phyloP scores from a whole-genome alignment of 2,888 invertebrate genomes.

The Hydrotaea diabolus region DNA sequence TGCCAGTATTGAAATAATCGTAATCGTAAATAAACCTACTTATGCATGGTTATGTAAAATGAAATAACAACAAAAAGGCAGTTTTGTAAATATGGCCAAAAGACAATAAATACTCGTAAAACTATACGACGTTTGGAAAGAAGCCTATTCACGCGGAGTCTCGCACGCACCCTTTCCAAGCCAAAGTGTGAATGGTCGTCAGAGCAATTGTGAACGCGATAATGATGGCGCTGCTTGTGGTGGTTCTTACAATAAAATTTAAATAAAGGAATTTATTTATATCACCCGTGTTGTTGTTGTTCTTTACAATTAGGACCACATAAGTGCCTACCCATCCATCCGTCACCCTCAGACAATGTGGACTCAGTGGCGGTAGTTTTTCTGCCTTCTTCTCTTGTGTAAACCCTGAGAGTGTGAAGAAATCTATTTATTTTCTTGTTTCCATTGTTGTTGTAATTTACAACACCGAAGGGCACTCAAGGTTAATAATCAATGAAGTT shows the following conservation, averaged over 20 bases:
- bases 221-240: background rate
- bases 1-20: conserved; percentile 11
- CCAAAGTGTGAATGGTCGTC: background rate
- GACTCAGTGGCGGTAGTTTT: background rate
- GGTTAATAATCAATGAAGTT: conserved; percentile 44
- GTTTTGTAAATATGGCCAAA: conserved; percentile 39
- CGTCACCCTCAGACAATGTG: background rate
- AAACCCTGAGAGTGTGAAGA: conserved; percentile 20
- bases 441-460: conserved; percentile 17
- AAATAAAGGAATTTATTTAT: background rate
- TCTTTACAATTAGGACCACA: conserved; percentile 1
- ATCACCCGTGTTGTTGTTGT: background rate
- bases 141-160: background rate
- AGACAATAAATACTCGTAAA: too few relatives aligned
- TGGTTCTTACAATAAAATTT: background rate
- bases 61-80: conserved; percentile 6
- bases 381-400: background rate
- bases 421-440: conserved; percentile 11
- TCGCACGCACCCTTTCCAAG: too few relatives aligned
- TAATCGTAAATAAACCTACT: background rate
- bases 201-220: background rate
- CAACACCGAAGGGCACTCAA: conserved; percentile 42
- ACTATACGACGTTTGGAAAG: background rate
- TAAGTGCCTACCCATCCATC: background rate
- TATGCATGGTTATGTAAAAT: background rate